Base-by-base conservation (phyloP, 92 coral and sea anemone genomes). In the Desmophyllum pertusum region DNA sequence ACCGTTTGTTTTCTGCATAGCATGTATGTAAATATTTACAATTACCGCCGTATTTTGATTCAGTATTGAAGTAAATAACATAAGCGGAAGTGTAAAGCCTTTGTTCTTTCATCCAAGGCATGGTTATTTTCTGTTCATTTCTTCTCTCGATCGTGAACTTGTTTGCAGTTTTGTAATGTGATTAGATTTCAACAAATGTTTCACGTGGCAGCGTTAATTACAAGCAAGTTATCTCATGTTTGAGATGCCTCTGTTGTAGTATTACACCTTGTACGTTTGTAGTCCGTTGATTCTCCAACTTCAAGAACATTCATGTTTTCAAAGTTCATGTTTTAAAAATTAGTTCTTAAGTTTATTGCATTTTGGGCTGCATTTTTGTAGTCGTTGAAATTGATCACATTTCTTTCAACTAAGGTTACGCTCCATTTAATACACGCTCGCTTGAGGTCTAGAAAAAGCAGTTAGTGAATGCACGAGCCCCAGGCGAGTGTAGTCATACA, bases 11-110 rank as follows among this genome's bases (percentile, higher is more conserved):
- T 23, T 35, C 33, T 55, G 15, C 75, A 40, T 66, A 35, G 25
- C 27, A 1, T 52, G 9, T 48, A 23, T 29, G 45, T 78, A 78
- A 78, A 78, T 78, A 78, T 78, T 78, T 78, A 41, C 72, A 17
- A 7, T 11, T 39, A 57, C 4, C 42, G 18, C 43, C 65, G 11
- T n/a, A 25, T 17, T 77, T 59, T 57, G 46, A 37, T 77, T 59
- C 13, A 59, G 17, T 17, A 36, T 59, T 41, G 25, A 48, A 46
- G 66, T 30, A 39, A 75, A 19, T 31, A 41, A 40, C 21, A 65
- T 11, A 2, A 9, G 55, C 18, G 19, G 5, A 75, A 25, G 7
- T 40, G 0, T 3, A 51, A 18, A 19, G 35, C 10, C 5, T 31
- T 3, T 21, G 9, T 75, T 29, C 14, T 61, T 14, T 17, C 14